Conservation (phyloP, 2,888 invertebrate species). For the Hydrotaea diabolus region DNA sequence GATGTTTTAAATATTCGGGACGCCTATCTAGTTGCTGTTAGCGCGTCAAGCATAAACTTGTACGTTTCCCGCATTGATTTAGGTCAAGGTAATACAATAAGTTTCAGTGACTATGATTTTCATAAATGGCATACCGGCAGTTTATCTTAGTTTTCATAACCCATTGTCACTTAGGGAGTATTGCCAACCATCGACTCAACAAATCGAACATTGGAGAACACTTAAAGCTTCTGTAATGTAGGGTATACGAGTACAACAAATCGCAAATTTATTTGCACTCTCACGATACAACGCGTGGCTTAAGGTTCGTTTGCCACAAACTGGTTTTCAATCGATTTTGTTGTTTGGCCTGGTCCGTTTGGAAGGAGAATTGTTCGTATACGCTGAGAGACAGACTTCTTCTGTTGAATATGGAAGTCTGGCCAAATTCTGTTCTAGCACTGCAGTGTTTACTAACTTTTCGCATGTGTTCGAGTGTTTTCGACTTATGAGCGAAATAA, state of each 20-base stretch:
- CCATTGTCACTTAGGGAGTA: no score
- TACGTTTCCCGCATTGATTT: no score
- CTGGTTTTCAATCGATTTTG: not conserved
- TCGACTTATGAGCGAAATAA: not conserved
- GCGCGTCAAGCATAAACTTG: no score
- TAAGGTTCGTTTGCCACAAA: not conserved
- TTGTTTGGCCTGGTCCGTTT: not conserved
- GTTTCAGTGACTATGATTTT: no score
- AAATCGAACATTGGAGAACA: not conserved
- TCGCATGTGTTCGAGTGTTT: not conserved
- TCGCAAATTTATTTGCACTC: conserved; percentile 10
- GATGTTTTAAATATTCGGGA: no score
- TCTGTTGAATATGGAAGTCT: conserved; percentile 14
- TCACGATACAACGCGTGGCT: conserved; percentile 9
- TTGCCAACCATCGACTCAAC: not conserved
- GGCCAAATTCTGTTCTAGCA: not conserved
- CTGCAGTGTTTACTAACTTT: not conserved
- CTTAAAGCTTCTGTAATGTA: not conserved
- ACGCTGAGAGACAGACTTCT: not conserved
- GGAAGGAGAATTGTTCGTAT: not conserved
- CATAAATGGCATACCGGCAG: no score
- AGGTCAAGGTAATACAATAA: no score
- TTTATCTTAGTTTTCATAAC: no score
- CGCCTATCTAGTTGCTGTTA: no score
- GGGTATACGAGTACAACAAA: not conserved